phyloP scores from a whole-genome alignment of 2,113 vertebrate genomes.

The Martes martes region DNA sequence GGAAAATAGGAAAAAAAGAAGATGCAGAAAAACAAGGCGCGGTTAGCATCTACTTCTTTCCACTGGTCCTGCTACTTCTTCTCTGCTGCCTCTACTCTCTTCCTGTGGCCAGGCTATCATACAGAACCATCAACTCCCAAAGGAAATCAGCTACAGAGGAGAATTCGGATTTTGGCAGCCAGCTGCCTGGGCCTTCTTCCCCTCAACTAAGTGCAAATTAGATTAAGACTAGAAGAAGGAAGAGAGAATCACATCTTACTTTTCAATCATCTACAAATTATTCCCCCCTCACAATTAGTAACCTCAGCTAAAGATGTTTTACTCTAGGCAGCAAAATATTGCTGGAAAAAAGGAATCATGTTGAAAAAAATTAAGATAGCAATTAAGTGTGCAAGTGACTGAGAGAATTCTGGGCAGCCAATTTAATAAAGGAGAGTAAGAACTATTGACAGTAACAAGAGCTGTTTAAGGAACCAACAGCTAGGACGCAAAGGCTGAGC shows the following conservation, averaged over 20 bases:
- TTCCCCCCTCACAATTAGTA: not conserved
- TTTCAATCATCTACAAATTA: not conserved
- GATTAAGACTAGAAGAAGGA: not conserved
- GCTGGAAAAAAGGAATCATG: not conserved
- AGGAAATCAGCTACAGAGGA: not conserved
- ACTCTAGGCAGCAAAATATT: not conserved
- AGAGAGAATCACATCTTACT: not conserved
- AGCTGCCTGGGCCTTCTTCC: not conserved
- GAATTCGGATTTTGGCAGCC: not conserved
- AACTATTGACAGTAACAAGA: not conserved
- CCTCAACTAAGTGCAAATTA: not conserved
- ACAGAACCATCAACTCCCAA: not conserved
- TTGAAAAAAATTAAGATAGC: not conserved
- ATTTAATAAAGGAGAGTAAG: not conserved
- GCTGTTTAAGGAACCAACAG: not conserved
- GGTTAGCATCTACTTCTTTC: rapidly evolving
- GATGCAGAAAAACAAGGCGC: too few species aligned
- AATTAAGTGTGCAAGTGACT: not conserved
- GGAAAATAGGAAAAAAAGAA: not conserved
- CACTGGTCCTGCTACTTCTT: not conserved
- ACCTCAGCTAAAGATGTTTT: not conserved
- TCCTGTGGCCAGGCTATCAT: not conserved
- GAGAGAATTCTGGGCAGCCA: not conserved
- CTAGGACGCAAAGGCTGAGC: not conserved
- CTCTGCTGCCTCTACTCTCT: not conserved